These are phyloP conservation scores for Spisula subtruncata DNA, from an alignment of 2,888 invertebrate genomes.

Conservation along the genomic window DNA sequence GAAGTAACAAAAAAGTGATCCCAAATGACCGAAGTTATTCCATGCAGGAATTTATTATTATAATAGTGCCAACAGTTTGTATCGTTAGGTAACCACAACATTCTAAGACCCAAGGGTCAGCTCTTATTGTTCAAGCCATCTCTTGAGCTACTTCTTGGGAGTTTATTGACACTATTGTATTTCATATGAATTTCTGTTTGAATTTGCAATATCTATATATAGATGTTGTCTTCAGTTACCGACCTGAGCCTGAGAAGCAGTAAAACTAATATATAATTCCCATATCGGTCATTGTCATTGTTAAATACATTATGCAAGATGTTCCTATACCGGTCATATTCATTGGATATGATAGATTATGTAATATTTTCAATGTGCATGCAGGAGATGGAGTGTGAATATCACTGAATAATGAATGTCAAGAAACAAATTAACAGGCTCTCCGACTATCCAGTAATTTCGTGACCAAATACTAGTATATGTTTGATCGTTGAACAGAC, in stretches of 20 bases:
- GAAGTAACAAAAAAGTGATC: too few species aligned
- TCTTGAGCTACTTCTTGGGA: too few species aligned
- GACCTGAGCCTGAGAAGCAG: not conserved
- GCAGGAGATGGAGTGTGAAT: not conserved
- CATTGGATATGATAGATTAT: not conserved
- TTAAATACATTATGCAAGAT: not conserved
- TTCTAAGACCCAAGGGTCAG: too few species aligned
- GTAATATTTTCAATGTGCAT: not conserved
- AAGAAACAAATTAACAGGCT: not conserved
- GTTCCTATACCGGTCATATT: not conserved
- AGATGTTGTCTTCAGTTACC: too few species aligned
- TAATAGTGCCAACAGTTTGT: too few species aligned
- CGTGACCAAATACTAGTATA: not conserved
- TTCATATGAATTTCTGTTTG: too few species aligned
- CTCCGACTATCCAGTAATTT: not conserved
- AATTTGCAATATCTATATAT: not conserved
- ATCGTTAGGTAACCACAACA: too few species aligned
- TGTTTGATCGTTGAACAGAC: too few species aligned
- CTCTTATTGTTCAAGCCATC: too few species aligned
- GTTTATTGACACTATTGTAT: not conserved
- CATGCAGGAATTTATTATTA: too few species aligned
- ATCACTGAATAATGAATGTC: not conserved
- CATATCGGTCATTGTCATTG: not conserved
- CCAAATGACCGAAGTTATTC: too few species aligned
- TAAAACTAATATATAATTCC: not conserved